Base-by-base conservation (phyloP, 2,797 vertebrate genomes). In the Brachyrhaphis roseni region DNA sequence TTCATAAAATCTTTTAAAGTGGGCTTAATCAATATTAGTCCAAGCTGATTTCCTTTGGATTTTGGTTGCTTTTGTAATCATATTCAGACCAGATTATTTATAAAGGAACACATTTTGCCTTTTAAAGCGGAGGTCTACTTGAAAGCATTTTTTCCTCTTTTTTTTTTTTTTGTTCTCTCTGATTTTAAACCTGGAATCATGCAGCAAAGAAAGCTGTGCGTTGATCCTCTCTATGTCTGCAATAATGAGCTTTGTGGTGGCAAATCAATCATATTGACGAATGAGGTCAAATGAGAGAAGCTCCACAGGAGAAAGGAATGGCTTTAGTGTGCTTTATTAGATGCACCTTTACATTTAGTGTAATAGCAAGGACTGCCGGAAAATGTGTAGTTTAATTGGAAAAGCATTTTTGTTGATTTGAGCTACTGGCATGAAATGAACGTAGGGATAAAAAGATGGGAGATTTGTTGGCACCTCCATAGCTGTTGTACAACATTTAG, bases 241-340 rank as follows among this genome's bases (percentile, higher is more conserved):
- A 74, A 80, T 78, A 75, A 82, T 78, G 78, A 66, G 77, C 74
- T 84, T 75, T 72, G 76, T 75, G 83, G 72, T 47, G 55, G 66
- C 16, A 62, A 84, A 85, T 90, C 85, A 87, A 20, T 90, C 59
- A 82, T 41, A n/a, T 53, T 78, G 84, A 83, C 76, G 85, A 85
- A 81, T 55, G 78, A 81, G 79, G 86, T 90, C 81, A 84, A 84
- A 80, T 72, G 8, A 81, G 88, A 87, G 74, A 49, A 77, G 78
- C 77, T 74, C 76, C 49, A 75, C 62, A 2, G 53, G 78, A 47
- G 75, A 59, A 74, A 57, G 80, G 49, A 81, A 79, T 76, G 76
- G 71, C 68, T 79, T 81, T 84, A 74, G 18, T 51, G 34, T 72
- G 64, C 68, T 76, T 78, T 84, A 80, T 86, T 87, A 82, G 78